Base-by-base conservation (phyloP, 64 coral and sea anemone species). In the Porites australiensis region DNA sequence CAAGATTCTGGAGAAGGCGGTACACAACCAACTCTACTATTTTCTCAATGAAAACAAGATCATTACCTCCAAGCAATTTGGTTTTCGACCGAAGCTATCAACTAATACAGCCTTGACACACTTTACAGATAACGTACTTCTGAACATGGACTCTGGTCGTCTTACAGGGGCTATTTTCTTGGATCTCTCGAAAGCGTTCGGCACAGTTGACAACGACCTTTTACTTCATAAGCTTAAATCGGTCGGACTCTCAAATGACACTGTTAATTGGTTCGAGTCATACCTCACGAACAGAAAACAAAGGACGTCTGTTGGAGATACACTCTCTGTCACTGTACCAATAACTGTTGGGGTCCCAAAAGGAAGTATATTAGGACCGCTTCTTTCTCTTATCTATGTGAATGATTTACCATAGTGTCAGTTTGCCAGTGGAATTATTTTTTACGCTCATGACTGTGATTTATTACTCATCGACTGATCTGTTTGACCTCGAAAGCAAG, bases 21-120 rank as follows among this genome's bases (percentile, higher is more conserved):
- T 92, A 45, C 70, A 92, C 23, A 84, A 58, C 50, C 89, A 91
- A 82, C n/a, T 91, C 19, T 72, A 72, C 66, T n/a, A 82, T 16
- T 91, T 79, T 59, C 45, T 91, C 5, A 47, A 70, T 27, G 55
- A 67, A 4, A 91, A 91, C 66, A 15, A 91, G 22, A 37, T 91
- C 67, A 78, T 37, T 37, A 37, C 27, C 27, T 37, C 27, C 27
- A 37, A 37, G 27, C 27, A 37, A 37, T 37, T 37, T 37, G 27
- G 27, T 37, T 37, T 37, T 37, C 27, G 27, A 37, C 27, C 27
- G 0, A 37, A 37, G 27, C 27, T 37, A 37, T 37, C 72, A 75
- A 89, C 87, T 9, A 62, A 45, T 14, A 57, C 89, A n/a, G 75
- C 89, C 20, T 57, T 90, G 58, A 48, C 64, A 47, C 51, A 46